Evolutionary conservation across 2,113 vertebrate species (phyloP).

Genomic region (Eurypyga helias): DNA sequence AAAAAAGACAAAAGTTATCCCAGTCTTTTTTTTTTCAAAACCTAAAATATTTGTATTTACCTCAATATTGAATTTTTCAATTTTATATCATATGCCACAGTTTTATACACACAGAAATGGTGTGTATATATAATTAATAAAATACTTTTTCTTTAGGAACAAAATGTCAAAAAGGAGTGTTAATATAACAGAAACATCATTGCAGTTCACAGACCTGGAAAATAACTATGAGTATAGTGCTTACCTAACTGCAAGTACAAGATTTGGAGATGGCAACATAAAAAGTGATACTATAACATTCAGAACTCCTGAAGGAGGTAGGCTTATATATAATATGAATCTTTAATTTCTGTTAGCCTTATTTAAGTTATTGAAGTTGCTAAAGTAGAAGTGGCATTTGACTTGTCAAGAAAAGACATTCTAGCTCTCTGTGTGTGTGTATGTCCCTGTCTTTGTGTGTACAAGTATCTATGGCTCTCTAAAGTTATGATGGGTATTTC

Average conservation of each 20-base stretch:
- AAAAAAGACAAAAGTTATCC: background rate
- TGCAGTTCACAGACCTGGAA: constrained; percentile 85
- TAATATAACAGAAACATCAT: constrained; percentile 76
- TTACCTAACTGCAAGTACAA: constrained; percentile 90
- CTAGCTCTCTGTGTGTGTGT: background rate
- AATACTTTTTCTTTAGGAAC: constrained; percentile 70
- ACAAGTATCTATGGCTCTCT: background rate
- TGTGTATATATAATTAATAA: background rate
- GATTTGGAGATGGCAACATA: constrained; percentile 87
- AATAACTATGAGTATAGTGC: constrained; percentile 83
- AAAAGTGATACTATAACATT: constrained; percentile 84
- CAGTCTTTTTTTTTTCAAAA: background rate
- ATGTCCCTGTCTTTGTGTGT: background rate
- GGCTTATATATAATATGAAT: background rate
- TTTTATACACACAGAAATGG: background rate
- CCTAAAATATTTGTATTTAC: background rate
- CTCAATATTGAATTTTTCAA: background rate
- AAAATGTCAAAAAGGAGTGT: constrained; percentile 77
- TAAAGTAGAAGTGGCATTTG: background rate
- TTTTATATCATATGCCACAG: background rate
- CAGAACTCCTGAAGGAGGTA: constrained; percentile 88
- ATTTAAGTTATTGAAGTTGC: background rate
- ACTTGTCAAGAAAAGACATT: background rate
- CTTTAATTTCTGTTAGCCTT: background rate
- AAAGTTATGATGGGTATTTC: background rate